Evolutionary conservation across 2,113 vertebrate genomes (phyloP).

Genomic region (Paralichthys olivaceus): DNA sequence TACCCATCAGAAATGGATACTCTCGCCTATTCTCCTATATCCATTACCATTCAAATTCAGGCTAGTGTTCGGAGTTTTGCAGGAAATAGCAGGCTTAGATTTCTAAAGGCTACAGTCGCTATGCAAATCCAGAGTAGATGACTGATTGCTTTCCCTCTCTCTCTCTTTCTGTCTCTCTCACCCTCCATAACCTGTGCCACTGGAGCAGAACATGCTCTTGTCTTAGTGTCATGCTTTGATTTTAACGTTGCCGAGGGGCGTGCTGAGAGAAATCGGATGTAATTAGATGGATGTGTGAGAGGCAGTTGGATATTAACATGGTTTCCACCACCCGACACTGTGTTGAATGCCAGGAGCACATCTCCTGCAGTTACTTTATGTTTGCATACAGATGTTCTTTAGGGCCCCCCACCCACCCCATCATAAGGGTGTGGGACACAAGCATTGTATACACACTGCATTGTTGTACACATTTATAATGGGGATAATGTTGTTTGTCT

Average conservation of each 20-base stretch:
- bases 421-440: conserved; percentile 12
- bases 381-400: conserved; percentile 67
- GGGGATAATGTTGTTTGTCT: background rate
- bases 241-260: conserved; percentile 56
- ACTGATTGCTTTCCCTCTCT: conserved; percentile 33
- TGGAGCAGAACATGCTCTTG: conserved; percentile 69
- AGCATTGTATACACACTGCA: background rate
- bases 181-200: conserved; percentile 55
- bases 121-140: conserved; percentile 56
- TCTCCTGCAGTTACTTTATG: conserved; percentile 58
- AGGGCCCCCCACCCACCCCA: conserved; percentile 8
- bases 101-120: conserved; percentile 44
- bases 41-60: conserved; percentile 39
- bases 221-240: conserved; percentile 65
- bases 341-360: conserved; percentile 41
- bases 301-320: conserved; percentile 65
- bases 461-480: conserved; percentile 3
- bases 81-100: conserved; percentile 5
- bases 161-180: conserved; percentile 4
- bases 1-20: background rate
- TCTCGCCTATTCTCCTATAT: background rate
- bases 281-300: conserved; percentile 73
- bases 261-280: conserved; percentile 66
- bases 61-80: background rate
- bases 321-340: conserved; percentile 38